Percentiles rank a stretch among this genome's conserved stretches.
These are phyloP conservation scores for Rhagologus leucostigma DNA, from an alignment of 2,113 vertebrate species.

Conservation along the genomic window DNA sequence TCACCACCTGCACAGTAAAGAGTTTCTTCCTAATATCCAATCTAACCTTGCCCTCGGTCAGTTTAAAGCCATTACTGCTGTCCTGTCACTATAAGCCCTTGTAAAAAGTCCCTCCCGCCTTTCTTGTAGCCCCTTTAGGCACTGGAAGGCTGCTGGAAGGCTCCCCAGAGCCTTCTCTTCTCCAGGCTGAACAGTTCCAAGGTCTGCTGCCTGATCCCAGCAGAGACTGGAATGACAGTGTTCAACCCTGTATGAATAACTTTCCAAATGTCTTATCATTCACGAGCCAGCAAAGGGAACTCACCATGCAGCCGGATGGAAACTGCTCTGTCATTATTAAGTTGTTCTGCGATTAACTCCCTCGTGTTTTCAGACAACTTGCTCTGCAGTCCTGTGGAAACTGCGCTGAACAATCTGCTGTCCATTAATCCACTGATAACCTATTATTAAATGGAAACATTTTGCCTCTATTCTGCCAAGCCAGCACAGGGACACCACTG, in stretches of 20 bases:
- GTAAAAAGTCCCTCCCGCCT: neutral
- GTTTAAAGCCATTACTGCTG: neutral
- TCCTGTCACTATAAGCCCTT: neutral
- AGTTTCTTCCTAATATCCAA: neutral
- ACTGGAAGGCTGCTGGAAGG: neutral
- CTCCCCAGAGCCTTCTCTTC: neutral
- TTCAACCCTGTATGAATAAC: neutral
- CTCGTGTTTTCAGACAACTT: neutral
- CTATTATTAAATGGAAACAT: neutral
- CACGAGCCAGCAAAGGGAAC: neutral
- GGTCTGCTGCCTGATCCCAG: neutral
- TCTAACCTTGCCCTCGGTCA: neutral
- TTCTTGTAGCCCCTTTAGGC: neutral
- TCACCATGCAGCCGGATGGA: neutral
- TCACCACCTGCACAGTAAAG: neutral
- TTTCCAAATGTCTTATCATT: neutral
- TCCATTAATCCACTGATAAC: neutral
- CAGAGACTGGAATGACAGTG: neutral
- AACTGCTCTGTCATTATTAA: neutral
- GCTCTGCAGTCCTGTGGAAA: neutral
- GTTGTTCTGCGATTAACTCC: neutral
- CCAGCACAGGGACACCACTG: neutral
- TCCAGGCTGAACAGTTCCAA: neutral
- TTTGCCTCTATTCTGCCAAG: neutral
- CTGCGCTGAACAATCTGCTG: neutral